A percentile compares a stretch with the other conserved stretches of the same genome.
These are phyloP conservation scores for Xiphydria camelus DNA, from an alignment of 2,888 invertebrate species.

Conservation along the genomic window DNA sequence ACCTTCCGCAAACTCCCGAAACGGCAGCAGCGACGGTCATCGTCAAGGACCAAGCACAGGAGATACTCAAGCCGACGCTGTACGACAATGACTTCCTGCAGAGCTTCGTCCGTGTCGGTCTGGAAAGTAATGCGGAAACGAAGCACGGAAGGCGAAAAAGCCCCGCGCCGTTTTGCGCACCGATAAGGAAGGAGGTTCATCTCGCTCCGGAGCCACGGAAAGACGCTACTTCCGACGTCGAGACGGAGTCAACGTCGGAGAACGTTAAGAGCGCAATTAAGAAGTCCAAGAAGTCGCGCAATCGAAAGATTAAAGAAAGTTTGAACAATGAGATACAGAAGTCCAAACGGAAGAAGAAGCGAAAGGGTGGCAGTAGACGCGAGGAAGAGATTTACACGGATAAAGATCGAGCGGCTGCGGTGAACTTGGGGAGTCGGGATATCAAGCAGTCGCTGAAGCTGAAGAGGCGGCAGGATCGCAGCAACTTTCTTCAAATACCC, in stretches of 20 bases:
- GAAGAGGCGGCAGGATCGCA: constrained; percentile 78
- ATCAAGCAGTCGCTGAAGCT: constrained; percentile 83
- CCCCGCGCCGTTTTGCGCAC: too few relatives aligned
- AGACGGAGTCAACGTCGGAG: neutral
- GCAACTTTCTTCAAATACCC: constrained; percentile 71
- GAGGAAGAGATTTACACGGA: constrained; percentile 84
- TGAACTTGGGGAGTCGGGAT: constrained; percentile 82
- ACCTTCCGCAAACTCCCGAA: too few relatives aligned
- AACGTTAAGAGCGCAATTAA: neutral
- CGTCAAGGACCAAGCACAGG: constrained; percentile 63
- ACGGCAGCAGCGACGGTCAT: too few relatives aligned
- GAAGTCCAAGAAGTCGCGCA: neutral
- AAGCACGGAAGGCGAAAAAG: constrained; percentile 17
- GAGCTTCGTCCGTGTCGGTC: constrained; percentile 75
- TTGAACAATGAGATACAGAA: constrained; percentile 46
- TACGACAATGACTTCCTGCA: constrained; percentile 76
- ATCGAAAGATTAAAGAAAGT: constrained; percentile 26
- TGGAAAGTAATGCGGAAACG: constrained; percentile 58
- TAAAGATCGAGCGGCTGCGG: constrained; percentile 88
- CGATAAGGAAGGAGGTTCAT: too few relatives aligned
- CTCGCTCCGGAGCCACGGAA: too few relatives aligned
- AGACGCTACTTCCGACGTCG: neutral
- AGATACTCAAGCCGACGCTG: constrained; percentile 68
- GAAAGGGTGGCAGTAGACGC: constrained; percentile 37
- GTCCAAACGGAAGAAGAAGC: constrained; percentile 45